Conservation (phyloP, 53 echinoderm and acorn worm genomes). For the Henricia sp. region DNA sequence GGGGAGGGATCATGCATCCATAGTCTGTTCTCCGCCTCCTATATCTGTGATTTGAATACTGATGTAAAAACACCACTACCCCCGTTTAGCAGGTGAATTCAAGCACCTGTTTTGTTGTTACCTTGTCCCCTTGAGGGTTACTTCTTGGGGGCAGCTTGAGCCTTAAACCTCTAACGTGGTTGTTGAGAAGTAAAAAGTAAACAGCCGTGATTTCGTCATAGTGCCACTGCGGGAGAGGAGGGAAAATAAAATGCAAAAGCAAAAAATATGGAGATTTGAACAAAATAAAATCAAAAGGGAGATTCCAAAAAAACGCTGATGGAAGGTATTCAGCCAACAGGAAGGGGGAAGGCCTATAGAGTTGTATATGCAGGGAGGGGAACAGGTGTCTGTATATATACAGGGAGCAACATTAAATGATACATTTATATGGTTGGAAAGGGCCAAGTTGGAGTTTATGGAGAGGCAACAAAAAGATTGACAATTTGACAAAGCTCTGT, state of each 20-base stretch:
- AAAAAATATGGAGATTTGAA: not conserved
- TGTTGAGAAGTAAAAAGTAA: conserved; percentile 90
- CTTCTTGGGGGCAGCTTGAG: conserved; percentile 74
- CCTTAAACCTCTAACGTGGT: conserved; percentile 79
- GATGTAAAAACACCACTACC: not conserved
- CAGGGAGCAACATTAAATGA: too few species aligned
- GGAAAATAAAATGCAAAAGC: not conserved
- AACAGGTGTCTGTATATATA: too few species aligned
- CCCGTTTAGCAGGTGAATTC: not conserved
- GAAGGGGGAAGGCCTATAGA: conserved; percentile 10
- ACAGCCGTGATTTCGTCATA: conserved; percentile 91
- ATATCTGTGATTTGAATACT: too few species aligned
- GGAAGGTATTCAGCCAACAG: too few species aligned
- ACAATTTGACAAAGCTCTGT: too few species aligned
- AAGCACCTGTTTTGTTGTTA: conserved; percentile 26
- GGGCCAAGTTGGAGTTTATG: too few species aligned
- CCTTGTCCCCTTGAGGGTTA: conserved; percentile 89
- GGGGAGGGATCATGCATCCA: too few species aligned
- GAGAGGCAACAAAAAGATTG: too few species aligned
- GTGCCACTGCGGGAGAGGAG: conserved; percentile 73
- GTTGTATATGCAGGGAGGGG: not conserved
- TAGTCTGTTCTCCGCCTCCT: too few species aligned
- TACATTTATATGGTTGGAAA: too few species aligned
- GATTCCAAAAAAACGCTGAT: not conserved
- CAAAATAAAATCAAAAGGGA: not conserved